phyloP scores from a whole-genome alignment of 2,888 invertebrate genomes.

The Amaurobius ferox region DNA sequence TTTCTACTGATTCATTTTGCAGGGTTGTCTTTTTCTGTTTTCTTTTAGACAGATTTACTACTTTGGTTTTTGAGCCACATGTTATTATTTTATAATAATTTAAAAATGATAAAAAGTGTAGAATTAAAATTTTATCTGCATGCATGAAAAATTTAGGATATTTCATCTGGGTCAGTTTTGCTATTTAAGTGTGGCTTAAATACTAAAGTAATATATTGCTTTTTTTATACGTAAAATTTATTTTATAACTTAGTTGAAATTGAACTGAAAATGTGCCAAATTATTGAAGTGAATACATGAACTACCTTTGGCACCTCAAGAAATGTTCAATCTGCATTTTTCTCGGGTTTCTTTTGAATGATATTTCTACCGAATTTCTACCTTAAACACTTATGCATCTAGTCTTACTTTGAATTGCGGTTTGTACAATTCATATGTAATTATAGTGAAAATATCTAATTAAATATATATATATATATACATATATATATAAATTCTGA shows the following conservation, averaged over 20 bases:
- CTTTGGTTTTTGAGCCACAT: too few species aligned
- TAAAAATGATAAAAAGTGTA: too few species aligned
- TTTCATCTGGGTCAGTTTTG: too few species aligned
- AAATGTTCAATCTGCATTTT: not conserved
- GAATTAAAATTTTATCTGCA: too few species aligned
- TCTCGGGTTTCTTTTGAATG: not conserved
- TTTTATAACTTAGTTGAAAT: not conserved
- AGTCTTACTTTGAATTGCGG: not conserved
- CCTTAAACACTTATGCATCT: not conserved
- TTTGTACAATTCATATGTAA: constrained; percentile 3
- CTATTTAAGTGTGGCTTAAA: too few species aligned
- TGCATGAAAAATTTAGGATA: too few species aligned
- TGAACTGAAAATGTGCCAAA: not conserved
- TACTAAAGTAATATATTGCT: too few species aligned
- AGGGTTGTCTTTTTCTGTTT: too few species aligned
- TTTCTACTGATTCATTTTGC: too few species aligned
- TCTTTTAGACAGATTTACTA: too few species aligned
- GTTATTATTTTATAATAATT: too few species aligned
- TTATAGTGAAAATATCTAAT: not conserved
- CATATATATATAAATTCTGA: not conserved
- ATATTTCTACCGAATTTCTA: not conserved
- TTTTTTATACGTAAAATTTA: too few species aligned
- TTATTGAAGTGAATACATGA: not conserved
- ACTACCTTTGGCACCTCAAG: not conserved
- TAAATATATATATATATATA: not conserved